phyloP scores from a whole-genome alignment of 2,797 vertebrate genomes.

The Parotocinclus haroldoi region DNA sequence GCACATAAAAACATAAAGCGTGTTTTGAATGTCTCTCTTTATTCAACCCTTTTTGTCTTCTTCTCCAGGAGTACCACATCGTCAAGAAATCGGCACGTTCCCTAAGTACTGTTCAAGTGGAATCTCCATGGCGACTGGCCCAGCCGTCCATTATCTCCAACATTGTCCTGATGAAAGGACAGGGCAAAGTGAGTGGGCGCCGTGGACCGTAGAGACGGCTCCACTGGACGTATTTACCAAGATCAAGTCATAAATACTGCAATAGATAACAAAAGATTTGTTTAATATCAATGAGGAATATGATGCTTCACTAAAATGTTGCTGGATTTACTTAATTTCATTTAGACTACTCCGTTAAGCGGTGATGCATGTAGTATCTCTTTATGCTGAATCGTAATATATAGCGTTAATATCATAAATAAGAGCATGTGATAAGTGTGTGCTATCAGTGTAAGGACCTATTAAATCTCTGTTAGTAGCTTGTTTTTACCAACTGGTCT shows the following conservation, averaged over 20 bases:
- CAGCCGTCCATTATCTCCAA: constrained; percentile 97
- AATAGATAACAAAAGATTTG: not conserved
- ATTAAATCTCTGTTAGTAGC: too few relatives aligned
- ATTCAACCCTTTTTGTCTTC: constrained; percentile 30
- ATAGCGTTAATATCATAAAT: too few relatives aligned
- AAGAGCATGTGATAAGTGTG: too few relatives aligned
- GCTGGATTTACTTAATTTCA: not conserved
- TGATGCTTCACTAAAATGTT: not conserved
- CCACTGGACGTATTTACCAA: constrained; percentile 3
- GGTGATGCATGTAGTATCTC: not conserved
- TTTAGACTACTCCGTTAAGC: not conserved
- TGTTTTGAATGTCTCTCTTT: constrained; percentile 14
- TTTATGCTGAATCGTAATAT: too few relatives aligned
- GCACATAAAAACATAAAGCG: not conserved
- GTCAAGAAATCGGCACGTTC: constrained; percentile 94
- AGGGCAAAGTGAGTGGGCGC: constrained; percentile 86
- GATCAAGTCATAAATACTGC: constrained; percentile 8
- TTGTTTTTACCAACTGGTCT: not conserved
- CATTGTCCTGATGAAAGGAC: constrained; percentile 96
- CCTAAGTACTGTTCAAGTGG: constrained; percentile 91
- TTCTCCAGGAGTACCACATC: constrained; percentile 84
- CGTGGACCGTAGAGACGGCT: constrained; percentile 19
- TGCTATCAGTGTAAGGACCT: too few relatives aligned
- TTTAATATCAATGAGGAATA: not conserved
- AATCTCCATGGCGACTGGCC: constrained; percentile 93